Conservation (phyloP, 2,797 vertebrate genomes). For the Psittacula derbiana region DNA sequence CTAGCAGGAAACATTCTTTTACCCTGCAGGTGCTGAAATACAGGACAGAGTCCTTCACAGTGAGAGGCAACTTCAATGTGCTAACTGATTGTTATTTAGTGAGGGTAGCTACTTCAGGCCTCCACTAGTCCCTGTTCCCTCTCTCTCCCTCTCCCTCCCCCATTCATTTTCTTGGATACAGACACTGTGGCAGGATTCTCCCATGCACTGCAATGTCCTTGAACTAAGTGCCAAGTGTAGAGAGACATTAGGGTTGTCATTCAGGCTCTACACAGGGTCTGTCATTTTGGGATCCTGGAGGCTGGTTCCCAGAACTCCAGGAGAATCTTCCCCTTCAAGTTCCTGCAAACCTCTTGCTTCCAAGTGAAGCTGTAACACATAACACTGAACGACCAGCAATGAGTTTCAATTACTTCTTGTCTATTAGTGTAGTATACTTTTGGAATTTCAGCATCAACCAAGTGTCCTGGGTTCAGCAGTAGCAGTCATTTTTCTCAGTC, state of each 20-base stretch:
- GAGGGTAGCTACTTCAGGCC: not conserved
- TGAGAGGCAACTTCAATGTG: not conserved
- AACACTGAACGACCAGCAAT: no score
- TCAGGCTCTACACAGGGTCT: not conserved
- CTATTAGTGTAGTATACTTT: constrained; percentile 74
- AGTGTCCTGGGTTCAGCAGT: no score
- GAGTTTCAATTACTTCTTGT: not conserved
- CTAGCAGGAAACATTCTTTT: not conserved
- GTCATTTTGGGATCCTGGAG: fast-evolving
- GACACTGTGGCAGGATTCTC: not conserved
- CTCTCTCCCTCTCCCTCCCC: not conserved
- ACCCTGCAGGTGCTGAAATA: not conserved
- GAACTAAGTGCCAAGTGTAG: not conserved
- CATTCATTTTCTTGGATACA: not conserved
- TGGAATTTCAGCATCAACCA: constrained; percentile 75
- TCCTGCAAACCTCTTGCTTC: not conserved
- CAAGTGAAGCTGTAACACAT: fast-evolving
- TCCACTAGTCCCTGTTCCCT: not conserved
- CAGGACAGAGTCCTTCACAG: not conserved
- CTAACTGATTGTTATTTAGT: no score
- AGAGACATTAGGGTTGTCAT: no score
- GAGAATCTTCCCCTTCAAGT: not conserved
- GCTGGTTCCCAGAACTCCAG: not conserved
- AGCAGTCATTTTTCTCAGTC: no score
- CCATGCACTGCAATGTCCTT: not conserved